These are phyloP conservation scores for Centropristis striata DNA, from an alignment of 2,113 vertebrate genomes.

Conservation along the genomic window DNA sequence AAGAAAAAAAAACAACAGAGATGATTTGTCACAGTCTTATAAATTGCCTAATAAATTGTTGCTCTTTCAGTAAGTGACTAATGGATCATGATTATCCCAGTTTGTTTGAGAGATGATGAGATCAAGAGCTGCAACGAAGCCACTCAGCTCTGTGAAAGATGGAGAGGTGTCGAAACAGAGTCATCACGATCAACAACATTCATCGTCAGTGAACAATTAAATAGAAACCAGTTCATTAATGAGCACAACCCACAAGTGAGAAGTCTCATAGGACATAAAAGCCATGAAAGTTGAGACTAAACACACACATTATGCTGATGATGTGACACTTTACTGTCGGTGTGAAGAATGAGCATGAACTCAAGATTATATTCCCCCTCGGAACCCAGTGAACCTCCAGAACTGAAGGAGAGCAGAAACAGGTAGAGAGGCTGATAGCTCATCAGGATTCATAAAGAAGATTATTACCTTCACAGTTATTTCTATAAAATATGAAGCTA, in stretches of 20 bases:
- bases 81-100: constrained; percentile 4
- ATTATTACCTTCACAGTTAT: no score
- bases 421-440: not conserved
- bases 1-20: not conserved
- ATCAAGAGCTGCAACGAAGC: not conserved
- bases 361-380: not conserved
- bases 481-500: no score
- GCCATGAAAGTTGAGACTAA: constrained; percentile 5
- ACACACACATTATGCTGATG: constrained; percentile 29
- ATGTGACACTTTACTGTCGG: constrained; percentile 39
- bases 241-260: constrained; percentile 5
- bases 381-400: constrained; percentile 3
- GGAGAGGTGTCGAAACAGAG: not conserved
- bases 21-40: not conserved
- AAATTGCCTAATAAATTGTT: constrained; percentile 2
- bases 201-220: constrained; percentile 15
- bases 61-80: not conserved
- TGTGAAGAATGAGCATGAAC: constrained; percentile 16
- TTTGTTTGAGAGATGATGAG: constrained; percentile 26
- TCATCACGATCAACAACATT: not conserved
- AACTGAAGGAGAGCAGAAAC: constrained; percentile 1
- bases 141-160: not conserved
- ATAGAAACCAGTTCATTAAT: not conserved
- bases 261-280: not conserved
- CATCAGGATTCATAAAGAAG: no score